Conservation (phyloP, 2,113 vertebrate genomes). For the Nettapus auritus region DNA sequence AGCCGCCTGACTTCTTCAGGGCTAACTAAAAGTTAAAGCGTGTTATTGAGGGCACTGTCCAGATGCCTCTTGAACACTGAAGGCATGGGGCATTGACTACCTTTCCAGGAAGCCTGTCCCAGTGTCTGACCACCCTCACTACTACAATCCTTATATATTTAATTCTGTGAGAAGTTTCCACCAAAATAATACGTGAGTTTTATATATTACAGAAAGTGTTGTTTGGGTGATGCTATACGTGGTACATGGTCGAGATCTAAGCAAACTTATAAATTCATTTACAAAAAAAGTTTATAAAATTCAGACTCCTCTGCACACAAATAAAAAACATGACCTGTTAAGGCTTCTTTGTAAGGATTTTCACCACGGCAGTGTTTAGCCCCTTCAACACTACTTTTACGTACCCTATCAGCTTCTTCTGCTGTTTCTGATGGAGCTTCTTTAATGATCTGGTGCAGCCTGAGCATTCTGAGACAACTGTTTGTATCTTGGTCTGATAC, state of each 20-base stretch:
- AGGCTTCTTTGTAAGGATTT: background rate
- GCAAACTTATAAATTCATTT: background rate
- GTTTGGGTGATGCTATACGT: background rate
- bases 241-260: background rate
- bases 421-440: background rate
- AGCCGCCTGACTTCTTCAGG: too few species aligned
- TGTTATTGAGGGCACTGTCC: too few species aligned
- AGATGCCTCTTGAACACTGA: too few species aligned
- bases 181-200: background rate
- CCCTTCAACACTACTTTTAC: background rate
- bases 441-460: background rate
- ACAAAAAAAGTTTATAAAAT: background rate
- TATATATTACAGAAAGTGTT: background rate
- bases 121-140: background rate
- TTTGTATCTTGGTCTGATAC: background rate
- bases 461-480: background rate
- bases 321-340: fast-evolving
- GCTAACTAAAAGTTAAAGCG: too few species aligned
- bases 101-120: too few species aligned
- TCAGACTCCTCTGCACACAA: background rate
- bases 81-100: too few species aligned
- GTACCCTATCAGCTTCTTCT: background rate
- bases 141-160: background rate
- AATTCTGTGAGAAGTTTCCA: background rate
- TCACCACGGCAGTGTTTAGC: background rate